Conservation (phyloP, 2,888 invertebrate species). For the Nebria salina region DNA sequence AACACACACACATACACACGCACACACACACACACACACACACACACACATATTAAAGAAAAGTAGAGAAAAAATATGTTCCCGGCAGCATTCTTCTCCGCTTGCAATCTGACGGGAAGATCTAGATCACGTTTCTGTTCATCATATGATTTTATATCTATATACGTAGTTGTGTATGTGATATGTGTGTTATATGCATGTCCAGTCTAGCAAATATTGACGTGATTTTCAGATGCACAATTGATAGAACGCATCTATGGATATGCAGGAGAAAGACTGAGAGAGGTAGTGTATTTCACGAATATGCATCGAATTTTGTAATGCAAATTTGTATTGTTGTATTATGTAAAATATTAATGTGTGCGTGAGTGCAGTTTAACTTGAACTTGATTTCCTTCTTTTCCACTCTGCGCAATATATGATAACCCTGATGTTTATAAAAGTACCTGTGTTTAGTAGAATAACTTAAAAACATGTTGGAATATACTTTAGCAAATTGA, state of each 20-base stretch:
- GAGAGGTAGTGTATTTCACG: too few species aligned
- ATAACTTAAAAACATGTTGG: too few species aligned
- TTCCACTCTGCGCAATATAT: neutral
- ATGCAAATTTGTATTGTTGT: neutral
- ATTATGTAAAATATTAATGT: constrained; percentile 2
- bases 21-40: constrained; percentile 7
- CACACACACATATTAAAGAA: neutral
- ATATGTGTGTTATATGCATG: neutral
- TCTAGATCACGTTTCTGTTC: constrained; percentile 18
- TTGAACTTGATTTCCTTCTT: constrained; percentile 25
- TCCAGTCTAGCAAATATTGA: too few species aligned
- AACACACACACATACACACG: constrained; percentile 1
- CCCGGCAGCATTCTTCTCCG: constrained; percentile 5
- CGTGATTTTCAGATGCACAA: too few species aligned
- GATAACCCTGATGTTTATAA: neutral
- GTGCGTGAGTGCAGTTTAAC: neutral
- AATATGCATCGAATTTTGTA: too few species aligned
- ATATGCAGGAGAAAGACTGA: too few species aligned
- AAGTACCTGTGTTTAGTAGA: too few species aligned
- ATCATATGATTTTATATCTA: constrained; percentile 8
- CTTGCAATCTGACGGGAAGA: constrained; percentile 21
- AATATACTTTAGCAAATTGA: too few species aligned
- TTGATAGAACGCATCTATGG: too few species aligned
- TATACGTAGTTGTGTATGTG: neutral
- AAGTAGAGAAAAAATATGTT: constrained; percentile 4